Percentiles rank a stretch among this genome's conserved stretches.
Conservation (phyloP, 2,888 invertebrate genomes). For the Rotaria macrura region DNA sequence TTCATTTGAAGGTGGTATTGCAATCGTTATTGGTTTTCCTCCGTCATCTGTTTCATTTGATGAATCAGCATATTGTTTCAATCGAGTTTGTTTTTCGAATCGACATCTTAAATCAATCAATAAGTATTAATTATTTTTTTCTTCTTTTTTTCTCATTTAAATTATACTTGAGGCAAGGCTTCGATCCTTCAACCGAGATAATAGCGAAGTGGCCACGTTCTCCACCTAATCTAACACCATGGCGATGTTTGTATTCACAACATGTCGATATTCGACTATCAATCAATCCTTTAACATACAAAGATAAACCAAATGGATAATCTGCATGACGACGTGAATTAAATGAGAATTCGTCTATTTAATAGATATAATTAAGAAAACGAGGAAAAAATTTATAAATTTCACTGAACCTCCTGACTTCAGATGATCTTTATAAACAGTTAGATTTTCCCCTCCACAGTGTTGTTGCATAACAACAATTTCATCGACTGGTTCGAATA, state of each 20-base stretch:
- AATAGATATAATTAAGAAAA: background rate
- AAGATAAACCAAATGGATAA: constrained; percentile 50
- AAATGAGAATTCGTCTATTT: background rate
- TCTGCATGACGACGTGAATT: constrained; percentile 36
- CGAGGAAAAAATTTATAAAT: background rate
- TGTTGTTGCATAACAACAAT: constrained; percentile 13
- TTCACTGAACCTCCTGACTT: background rate
- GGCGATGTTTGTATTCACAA: constrained; percentile 35
- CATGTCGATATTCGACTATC: constrained; percentile 49
- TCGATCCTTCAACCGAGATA: constrained; percentile 43
- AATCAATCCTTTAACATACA: constrained; percentile 49
- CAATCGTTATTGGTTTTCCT: background rate
- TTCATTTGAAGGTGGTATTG: background rate
- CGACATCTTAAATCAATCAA: background rate
- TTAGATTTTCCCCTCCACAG: constrained; percentile 17
- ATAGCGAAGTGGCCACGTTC: constrained; percentile 49
- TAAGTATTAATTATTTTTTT: background rate
- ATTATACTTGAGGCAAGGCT: constrained; percentile 44
- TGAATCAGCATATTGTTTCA: background rate
- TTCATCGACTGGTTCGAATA: constrained; percentile 12
- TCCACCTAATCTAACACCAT: constrained; percentile 47
- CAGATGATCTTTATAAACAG: background rate
- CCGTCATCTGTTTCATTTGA: background rate
- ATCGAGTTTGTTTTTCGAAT: background rate
- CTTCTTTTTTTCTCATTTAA: background rate